These are phyloP conservation scores for Heliothis virescens DNA, from an alignment of 1,140 invertebrate genomes.

Conservation along the genomic window DNA sequence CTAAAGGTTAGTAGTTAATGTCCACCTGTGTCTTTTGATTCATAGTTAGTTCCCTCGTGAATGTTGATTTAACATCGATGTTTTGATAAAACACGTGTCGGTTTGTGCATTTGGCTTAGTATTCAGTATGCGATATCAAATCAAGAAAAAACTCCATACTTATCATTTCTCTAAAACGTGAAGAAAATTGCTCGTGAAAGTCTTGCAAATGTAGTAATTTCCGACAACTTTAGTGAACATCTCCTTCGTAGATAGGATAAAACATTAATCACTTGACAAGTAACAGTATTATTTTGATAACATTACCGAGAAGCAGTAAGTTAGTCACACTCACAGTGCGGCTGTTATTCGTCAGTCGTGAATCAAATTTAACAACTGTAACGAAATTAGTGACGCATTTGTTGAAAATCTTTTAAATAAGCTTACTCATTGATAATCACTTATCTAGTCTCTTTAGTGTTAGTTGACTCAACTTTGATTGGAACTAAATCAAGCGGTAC, in stretches of 20 bases:
- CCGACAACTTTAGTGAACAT: background rate
- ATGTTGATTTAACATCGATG: too few species aligned
- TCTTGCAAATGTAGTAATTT: background rate
- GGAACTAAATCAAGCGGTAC: too few species aligned
- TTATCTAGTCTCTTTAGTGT: background rate
- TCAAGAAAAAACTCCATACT: too few species aligned
- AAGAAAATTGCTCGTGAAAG: too few species aligned
- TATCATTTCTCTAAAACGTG: too few species aligned
- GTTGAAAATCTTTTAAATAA: conserved; percentile 11
- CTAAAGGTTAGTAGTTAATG: background rate
- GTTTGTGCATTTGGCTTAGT: too few species aligned
- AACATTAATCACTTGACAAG: conserved; percentile 6
- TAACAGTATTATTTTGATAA: conserved; percentile 34
- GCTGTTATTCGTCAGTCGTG: conserved; percentile 32
- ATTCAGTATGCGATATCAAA: too few species aligned
- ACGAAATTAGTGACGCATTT: conserved; percentile 22
- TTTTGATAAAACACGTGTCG: too few species aligned
- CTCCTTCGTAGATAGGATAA: background rate
- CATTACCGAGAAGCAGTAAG: conserved; percentile 30
- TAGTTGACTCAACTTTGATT: too few species aligned
- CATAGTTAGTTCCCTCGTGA: too few species aligned
- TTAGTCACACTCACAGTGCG: conserved; percentile 40
- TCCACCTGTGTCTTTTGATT: too few species aligned
- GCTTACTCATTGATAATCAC: conserved; percentile 10
- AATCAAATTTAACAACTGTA: conserved; percentile 40